Evolutionary conservation across 2,797 vertebrate genomes (phyloP).

Genomic region (Spinus pinus): DNA sequence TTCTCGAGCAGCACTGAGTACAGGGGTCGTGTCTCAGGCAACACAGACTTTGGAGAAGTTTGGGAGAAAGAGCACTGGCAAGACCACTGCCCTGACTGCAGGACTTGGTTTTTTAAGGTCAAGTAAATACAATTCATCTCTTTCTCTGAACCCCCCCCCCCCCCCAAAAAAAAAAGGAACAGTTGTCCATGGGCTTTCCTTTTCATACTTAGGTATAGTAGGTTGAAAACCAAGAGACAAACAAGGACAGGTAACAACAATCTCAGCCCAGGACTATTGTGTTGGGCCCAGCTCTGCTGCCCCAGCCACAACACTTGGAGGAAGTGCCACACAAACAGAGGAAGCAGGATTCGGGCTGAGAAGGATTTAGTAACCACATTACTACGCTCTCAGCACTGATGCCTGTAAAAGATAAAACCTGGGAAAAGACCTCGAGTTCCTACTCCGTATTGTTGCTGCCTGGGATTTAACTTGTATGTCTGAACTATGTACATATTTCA

Average conservation of each 20-base stretch:
- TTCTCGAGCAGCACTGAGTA: rapidly evolving
- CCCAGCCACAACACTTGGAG: slow-evolving; percentile 85
- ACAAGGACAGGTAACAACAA: slow-evolving; percentile 76
- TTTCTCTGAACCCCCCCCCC: not conserved
- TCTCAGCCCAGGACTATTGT: slow-evolving; percentile 55
- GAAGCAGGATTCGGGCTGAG: slow-evolving; percentile 87
- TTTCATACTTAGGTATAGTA: not conserved
- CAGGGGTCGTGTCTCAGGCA: not conserved
- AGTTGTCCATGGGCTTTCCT: not conserved
- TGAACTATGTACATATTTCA: slow-evolving; percentile 77
- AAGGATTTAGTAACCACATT: slow-evolving; percentile 82
- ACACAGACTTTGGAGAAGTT: not conserved
- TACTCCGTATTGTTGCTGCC: slow-evolving; percentile 84
- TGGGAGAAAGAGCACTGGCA: not conserved
- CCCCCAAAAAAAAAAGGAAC: not conserved
- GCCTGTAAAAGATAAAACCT: slow-evolving; percentile 89
- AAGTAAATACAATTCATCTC: not conserved
- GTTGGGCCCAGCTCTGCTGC: slow-evolving; percentile 48
- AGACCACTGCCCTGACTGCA: not conserved
- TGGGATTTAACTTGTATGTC: slow-evolving; percentile 74
- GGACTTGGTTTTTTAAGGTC: not conserved
- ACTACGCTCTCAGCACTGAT: slow-evolving; percentile 80
- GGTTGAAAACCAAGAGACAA: slow-evolving; percentile 38
- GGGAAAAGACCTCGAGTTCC: slow-evolving; percentile 83
- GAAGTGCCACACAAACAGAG: slow-evolving; percentile 98